phyloP scores from a whole-genome alignment of 2,113 vertebrate species.

The Tichodroma muraria region DNA sequence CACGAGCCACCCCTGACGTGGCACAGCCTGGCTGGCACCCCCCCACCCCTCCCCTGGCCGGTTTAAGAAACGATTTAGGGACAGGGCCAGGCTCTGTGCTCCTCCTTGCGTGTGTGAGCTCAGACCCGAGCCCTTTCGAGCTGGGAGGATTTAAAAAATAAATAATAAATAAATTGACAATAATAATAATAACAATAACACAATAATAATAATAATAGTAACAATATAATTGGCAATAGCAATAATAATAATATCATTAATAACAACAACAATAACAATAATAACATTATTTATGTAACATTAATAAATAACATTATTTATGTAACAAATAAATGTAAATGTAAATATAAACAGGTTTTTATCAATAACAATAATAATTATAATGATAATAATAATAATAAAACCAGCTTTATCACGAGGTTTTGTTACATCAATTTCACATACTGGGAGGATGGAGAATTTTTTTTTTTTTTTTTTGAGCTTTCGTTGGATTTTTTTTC shows the following conservation, averaged over 20 bases:
- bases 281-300: too few relatives aligned
- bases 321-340: too few relatives aligned
- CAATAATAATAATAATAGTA: rapidly evolving
- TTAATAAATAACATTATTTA: too few relatives aligned
- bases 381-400: too few relatives aligned
- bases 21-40: background rate
- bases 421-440: rapidly evolving
- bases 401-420: rapidly evolving
- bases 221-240: background rate
- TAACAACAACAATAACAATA: rapidly evolving
- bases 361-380: too few relatives aligned
- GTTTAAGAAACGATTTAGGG: too few relatives aligned
- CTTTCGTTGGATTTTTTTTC: background rate
- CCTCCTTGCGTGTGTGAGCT: background rate
- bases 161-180: background rate
- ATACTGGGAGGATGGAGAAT: background rate
- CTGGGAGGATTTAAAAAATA: background rate
- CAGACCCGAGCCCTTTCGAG: background rate
- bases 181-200: too few relatives aligned
- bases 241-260: too few relatives aligned
- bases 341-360: too few relatives aligned
- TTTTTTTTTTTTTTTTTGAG: background rate
- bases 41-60: background rate
- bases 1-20: background rate
- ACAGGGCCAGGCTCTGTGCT: background rate